phyloP scores from a whole-genome alignment of 2,113 vertebrate genomes.

The Gambusia affinis region DNA sequence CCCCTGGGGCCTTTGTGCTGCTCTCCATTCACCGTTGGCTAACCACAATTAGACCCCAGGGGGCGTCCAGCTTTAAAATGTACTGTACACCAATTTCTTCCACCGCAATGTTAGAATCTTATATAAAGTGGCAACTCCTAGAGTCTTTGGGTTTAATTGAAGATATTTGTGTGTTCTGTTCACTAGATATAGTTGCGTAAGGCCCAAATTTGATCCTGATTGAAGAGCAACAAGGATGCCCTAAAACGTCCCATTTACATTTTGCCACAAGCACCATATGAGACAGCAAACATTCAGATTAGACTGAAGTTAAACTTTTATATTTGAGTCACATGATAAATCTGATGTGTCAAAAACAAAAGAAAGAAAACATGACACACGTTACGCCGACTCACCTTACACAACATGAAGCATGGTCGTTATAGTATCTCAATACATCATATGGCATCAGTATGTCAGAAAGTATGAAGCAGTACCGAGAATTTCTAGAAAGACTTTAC shows the following conservation, averaged over 20 bases:
- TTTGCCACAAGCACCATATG: neutral
- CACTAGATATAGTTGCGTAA: neutral
- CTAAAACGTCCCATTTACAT: no score
- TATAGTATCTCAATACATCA: no score
- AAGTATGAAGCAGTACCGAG: neutral
- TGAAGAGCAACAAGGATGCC: neutral
- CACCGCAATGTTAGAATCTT: conserved; percentile 16
- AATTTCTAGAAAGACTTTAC: neutral
- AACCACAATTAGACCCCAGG: conserved; percentile 39
- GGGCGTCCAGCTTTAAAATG: conserved; percentile 25
- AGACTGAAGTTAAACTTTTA: neutral
- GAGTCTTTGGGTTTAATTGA: neutral
- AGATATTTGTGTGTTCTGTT: neutral
- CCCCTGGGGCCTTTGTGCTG: conserved; percentile 24
- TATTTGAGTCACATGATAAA: no score
- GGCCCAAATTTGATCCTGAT: neutral
- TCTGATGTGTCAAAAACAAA: no score
- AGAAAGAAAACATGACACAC: no score
- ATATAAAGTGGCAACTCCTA: conserved; percentile 3
- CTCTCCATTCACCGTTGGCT: conserved; percentile 46
- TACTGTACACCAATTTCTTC: conserved; percentile 23
- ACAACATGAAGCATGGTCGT: no score
- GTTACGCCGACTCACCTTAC: no score
- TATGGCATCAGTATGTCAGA: neutral
- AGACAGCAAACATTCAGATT: neutral